Conservation (phyloP, 2,888 invertebrate genomes). For the Philopedon plagiatum region DNA sequence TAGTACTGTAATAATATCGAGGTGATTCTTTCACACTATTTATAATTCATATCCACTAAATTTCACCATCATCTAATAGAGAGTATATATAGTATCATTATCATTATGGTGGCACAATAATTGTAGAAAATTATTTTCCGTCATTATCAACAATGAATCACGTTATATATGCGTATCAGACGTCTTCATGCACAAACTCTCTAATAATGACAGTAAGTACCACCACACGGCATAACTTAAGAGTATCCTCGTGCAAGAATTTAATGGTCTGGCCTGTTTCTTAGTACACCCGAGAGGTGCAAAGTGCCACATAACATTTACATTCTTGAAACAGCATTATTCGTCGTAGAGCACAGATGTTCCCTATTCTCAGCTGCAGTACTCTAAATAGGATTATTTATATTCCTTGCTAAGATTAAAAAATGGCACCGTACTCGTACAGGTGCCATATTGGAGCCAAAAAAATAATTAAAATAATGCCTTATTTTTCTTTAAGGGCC, state of each 20-base stretch:
- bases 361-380: background rate
- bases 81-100: too few species aligned
- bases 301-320: constrained; percentile 32
- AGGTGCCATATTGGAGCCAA: too few species aligned
- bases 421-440: background rate
- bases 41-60: too few species aligned
- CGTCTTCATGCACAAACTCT: background rate
- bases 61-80: too few species aligned
- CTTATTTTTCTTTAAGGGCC: too few species aligned
- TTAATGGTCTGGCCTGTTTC: constrained; percentile 20
- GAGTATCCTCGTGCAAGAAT: constrained; percentile 31
- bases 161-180: too few species aligned
- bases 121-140: too few species aligned
- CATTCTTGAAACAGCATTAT: constrained; percentile 6
- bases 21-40: too few species aligned
- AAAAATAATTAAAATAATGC: too few species aligned
- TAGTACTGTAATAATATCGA: too few species aligned
- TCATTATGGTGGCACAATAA: too few species aligned
- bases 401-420: background rate
- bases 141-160: too few species aligned
- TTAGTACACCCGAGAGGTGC: constrained; percentile 25
- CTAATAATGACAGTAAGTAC: constrained; percentile 11
- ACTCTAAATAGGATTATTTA: background rate
- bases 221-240: constrained; percentile 20
- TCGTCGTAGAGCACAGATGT: constrained; percentile 13